These are phyloP conservation scores for Mylabris phalerata DNA, from an alignment of 1,140 invertebrate species.

Conservation along the genomic window DNA sequence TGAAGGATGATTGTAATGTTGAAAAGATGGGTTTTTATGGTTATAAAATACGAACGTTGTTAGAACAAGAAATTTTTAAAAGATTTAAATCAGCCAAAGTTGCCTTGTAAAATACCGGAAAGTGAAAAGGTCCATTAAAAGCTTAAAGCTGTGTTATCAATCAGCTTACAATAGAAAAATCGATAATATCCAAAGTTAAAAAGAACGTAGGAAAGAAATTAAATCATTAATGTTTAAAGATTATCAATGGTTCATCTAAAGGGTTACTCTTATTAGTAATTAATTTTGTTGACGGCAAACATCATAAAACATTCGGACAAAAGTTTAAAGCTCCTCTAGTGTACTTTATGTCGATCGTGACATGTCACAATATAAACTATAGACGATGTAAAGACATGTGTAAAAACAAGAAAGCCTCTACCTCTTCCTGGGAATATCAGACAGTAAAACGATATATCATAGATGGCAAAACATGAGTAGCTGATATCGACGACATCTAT, in stretches of 20 bases:
- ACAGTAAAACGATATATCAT: conserved; percentile 26
- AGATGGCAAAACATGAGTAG: conserved; percentile 17
- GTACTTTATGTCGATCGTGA: conserved; percentile 26
- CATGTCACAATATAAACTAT: conserved; percentile 24
- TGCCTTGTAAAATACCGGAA: conserved; percentile 13
- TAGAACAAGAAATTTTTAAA: conserved; percentile 15
- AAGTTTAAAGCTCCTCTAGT: neutral
- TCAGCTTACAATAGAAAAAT: conserved; percentile 17
- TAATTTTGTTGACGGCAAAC: neutral
- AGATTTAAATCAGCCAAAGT: conserved; percentile 16
- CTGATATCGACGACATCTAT: conserved; percentile 23
- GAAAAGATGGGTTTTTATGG: too few relatives aligned
- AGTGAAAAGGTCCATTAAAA: conserved; percentile 17
- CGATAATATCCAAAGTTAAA: conserved; percentile 12
- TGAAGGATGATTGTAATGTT: too few relatives aligned
- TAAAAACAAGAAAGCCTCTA: conserved; percentile 22
- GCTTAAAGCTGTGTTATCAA: conserved; percentile 17
- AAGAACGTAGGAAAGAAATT: conserved; percentile 13
- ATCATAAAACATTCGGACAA: neutral
- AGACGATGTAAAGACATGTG: conserved; percentile 27
- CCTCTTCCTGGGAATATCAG: conserved; percentile 25
- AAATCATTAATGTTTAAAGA: conserved; percentile 13
- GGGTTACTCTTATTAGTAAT: conserved; percentile 10
- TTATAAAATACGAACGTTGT: neutral
- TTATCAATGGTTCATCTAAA: conserved; percentile 8